A percentile compares a stretch with the other conserved stretches of the same genome.
These are phyloP conservation scores for Philopotamus ludificatus DNA, from an alignment of 1,140 invertebrate species.

Conservation along the genomic window DNA sequence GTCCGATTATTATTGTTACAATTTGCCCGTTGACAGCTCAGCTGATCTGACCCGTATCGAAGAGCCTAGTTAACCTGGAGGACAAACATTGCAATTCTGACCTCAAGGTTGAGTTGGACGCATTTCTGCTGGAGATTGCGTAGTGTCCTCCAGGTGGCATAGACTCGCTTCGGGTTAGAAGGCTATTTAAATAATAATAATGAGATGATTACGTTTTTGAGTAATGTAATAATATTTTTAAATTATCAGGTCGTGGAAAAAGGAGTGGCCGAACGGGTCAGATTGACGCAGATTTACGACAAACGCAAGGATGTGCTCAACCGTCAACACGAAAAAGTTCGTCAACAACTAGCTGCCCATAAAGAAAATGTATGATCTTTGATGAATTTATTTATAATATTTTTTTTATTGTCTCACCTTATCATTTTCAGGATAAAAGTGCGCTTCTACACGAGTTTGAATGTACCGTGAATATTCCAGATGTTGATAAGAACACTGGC, in stretches of 20 bases:
- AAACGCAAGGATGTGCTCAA: constrained; percentile 72
- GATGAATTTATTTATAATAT: constrained; percentile 8
- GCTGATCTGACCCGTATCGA: too few species aligned
- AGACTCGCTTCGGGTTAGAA: too few species aligned
- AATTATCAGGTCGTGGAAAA: constrained; percentile 69
- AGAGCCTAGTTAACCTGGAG: too few species aligned
- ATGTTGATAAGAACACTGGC: constrained; percentile 10
- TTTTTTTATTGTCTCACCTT: neutral
- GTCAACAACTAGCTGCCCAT: constrained; percentile 66
- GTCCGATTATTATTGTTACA: too few species aligned
- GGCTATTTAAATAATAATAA: too few species aligned
- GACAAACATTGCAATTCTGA: too few species aligned
- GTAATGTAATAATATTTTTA: neutral
- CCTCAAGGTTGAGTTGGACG: too few species aligned
- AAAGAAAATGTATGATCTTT: constrained; percentile 63
- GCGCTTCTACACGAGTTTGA: constrained; percentile 36
- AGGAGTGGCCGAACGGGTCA: constrained; percentile 77
- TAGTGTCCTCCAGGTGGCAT: too few species aligned
- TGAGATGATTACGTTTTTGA: too few species aligned
- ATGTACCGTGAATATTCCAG: constrained; percentile 22
- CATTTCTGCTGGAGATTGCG: too few species aligned
- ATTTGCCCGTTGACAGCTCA: too few species aligned
- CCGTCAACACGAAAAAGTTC: constrained; percentile 75
- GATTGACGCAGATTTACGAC: constrained; percentile 71
- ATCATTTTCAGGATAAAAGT: constrained; percentile 35